Conservation (phyloP, 1,140 invertebrate genomes). For the Acromyrmex charruanus region DNA sequence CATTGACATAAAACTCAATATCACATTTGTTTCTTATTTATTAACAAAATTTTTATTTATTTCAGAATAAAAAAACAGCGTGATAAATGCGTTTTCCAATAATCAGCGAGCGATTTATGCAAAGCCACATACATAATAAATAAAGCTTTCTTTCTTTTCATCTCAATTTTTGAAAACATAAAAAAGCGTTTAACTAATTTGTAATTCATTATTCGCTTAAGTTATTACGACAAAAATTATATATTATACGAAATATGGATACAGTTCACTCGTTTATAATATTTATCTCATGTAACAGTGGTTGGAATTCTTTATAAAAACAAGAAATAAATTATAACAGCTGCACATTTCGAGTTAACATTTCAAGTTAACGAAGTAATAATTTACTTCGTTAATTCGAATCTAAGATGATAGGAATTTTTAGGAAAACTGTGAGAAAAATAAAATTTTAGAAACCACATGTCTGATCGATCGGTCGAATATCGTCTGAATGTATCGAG, state of each 20-base stretch:
- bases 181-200: neutral
- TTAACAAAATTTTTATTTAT: neutral
- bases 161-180: neutral
- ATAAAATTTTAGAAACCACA: conserved; percentile 21
- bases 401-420: neutral
- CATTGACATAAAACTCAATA: neutral
- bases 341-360: neutral
- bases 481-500: conserved; percentile 7
- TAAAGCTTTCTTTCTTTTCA: neutral
- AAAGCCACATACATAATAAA: neutral
- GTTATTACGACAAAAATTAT: neutral
- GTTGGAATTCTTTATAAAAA: too few species aligned
- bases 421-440: neutral
- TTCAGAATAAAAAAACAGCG: neutral
- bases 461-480: neutral
- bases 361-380: neutral
- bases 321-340: neutral
- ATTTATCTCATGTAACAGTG: neutral
- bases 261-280: neutral
- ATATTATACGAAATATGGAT: neutral
- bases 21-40: neutral
- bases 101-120: neutral
- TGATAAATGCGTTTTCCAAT: neutral
- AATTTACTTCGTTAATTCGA: too few species aligned
- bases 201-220: neutral